Base-by-base conservation (phyloP, 2,888 invertebrate species). In the Heliconius sara region DNA sequence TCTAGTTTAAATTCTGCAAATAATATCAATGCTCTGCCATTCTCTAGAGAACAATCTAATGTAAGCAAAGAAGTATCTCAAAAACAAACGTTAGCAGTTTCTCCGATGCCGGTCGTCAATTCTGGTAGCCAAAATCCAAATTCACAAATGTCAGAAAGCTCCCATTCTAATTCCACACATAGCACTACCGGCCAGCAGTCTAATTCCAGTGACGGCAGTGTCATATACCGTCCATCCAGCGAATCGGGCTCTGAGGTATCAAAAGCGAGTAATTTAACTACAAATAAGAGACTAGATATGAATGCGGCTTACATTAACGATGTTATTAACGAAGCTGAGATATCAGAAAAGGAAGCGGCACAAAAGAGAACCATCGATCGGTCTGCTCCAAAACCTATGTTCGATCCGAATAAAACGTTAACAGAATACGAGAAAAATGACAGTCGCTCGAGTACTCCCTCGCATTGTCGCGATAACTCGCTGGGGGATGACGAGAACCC, bases 181-280 rank as follows among this genome's bases (percentile, higher is more conserved):
- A 96, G 96, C 84, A 96, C 96, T 79, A 97, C 96, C 22, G 97
- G 96, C 3, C 96, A 96, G 80, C 96, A 96, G 88, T 97, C 97
- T 83, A 97, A 97, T 89, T 97, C 97, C 60, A 97, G 97, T 90
- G 97, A 97, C 87, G 96, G 97, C 87, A 97, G 97, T 87, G 96
- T 97, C 78, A 97, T 97, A 87, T 97, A 97, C 91, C 96, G 97
- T 89, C 97, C 97, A 43, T 97, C 97, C 82, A 97, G 97, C 90
- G 97, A 97, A 90, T 96, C 97, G 85, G 96, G 96, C 76, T 96
- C 97, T 67, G 97, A 97, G 88, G 89, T 95, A 87, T 93, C 96
- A 83, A 90, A 94, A 88, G 88, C 90, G 80, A 90, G 91, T 84
- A 91, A 91, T 85, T 87, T 93, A 63, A 92, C 95, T 43, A 90